Percentiles rank a stretch among this genome's conserved stretches.
phyloP scores from a whole-genome alignment of 2,113 vertebrate genomes.

The Labrus mixtus region DNA sequence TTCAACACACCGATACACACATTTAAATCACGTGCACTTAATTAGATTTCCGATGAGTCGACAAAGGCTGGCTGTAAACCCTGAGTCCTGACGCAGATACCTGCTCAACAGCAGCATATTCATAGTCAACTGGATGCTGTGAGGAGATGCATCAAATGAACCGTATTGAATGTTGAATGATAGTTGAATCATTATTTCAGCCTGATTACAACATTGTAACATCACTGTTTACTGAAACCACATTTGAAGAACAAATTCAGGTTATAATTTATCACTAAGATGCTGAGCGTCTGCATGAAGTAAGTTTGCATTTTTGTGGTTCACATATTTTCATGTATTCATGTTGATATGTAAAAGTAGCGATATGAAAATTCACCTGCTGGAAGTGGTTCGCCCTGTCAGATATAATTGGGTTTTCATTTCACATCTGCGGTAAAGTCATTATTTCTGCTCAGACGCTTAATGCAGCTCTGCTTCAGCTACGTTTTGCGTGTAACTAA shows the following conservation, averaged over 20 bases:
- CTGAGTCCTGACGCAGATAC: background rate
- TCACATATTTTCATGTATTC: background rate
- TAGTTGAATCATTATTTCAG: no score
- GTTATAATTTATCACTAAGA: no score
- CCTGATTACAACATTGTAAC: no score
- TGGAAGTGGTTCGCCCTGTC: background rate
- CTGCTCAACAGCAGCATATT: background rate
- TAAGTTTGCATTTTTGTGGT: constrained; percentile 13
- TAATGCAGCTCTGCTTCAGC: background rate
- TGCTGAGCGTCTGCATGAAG: constrained; percentile 23
- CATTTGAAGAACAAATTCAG: no score
- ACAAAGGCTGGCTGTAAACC: background rate
- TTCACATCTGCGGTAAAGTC: background rate
- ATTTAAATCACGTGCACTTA: background rate
- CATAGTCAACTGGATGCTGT: background rate
- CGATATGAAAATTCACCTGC: constrained; percentile 32
- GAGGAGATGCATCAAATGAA: no score
- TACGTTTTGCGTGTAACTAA: background rate
- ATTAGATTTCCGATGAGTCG: background rate
- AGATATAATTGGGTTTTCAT: background rate
- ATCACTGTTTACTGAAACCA: background rate
- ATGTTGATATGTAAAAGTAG: constrained; percentile 20
- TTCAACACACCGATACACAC: background rate
- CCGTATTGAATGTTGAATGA: no score
- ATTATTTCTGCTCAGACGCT: background rate